A percentile compares a stretch with the other conserved stretches of the same genome.
These are phyloP conservation scores for Calcarius lapponicus DNA, from an alignment of 2,797 vertebrate species.

Conservation along the genomic window DNA sequence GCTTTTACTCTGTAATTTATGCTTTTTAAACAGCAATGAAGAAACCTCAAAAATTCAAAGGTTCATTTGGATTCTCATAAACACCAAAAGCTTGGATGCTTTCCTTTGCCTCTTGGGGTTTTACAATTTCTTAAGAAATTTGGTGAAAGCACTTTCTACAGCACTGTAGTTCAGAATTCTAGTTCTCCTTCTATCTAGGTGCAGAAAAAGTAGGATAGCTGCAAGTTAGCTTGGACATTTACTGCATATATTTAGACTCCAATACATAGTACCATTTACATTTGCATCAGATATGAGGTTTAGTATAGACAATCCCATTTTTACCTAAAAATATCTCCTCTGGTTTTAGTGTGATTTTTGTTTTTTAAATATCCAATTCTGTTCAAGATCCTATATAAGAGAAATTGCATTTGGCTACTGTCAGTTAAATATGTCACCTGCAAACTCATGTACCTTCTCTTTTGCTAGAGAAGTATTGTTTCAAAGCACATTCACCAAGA, in stretches of 20 bases:
- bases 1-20: slow-evolving; percentile 50
- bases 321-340: not conserved
- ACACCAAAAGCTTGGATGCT: slow-evolving; percentile 29
- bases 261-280: not conserved
- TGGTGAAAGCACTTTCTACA: not conserved
- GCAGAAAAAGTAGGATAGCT: not conserved
- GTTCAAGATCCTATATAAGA: not conserved
- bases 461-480: not conserved
- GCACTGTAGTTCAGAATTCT: not conserved
- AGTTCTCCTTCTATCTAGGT: not conserved
- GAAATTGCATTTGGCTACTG: not conserved
- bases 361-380: not conserved
- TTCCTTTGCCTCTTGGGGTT: not conserved
- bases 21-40: slow-evolving; percentile 40
- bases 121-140: not conserved
- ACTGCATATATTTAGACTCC: not conserved
- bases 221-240: not conserved
- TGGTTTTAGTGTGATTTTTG: not conserved
- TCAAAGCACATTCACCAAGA: not conserved
- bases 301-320: not conserved
- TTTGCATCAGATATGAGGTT: not conserved
- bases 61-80: slow-evolving; percentile 47
- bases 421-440: not conserved
- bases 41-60: slow-evolving; percentile 39
- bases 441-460: not conserved